A percentile compares a stretch with the other conserved stretches of the same genome.
Conservation (phyloP, 2,888 invertebrate species). For the Melieria picta region DNA sequence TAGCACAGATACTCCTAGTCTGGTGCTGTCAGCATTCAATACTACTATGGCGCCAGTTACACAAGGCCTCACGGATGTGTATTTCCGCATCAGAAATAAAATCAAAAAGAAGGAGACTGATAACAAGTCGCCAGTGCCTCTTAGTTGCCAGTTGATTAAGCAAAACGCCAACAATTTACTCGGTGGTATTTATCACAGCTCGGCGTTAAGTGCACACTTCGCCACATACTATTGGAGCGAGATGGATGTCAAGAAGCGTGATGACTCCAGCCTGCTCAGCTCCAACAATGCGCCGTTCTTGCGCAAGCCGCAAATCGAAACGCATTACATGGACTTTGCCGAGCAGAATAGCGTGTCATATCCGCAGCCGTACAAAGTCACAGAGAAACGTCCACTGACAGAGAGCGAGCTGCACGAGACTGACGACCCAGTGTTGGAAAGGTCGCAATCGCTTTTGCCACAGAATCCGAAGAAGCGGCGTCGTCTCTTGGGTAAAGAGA, state of each 20-base stretch:
- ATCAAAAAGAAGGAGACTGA: slow-evolving; percentile 49
- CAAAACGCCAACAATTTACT: slow-evolving; percentile 55
- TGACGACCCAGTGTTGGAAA: slow-evolving; percentile 18
- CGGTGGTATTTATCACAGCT: slow-evolving; percentile 60
- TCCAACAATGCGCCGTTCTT: slow-evolving; percentile 60
- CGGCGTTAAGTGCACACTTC: slow-evolving; percentile 59
- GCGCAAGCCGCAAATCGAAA: slow-evolving; percentile 51
- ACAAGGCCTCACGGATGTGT: slow-evolving; percentile 58
- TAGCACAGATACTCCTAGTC: slow-evolving; percentile 51
- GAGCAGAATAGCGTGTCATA: slow-evolving; percentile 48
- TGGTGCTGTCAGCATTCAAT: slow-evolving; percentile 61
- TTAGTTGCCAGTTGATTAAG: slow-evolving; percentile 60
- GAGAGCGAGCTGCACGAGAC: slow-evolving; percentile 35
- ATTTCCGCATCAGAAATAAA: slow-evolving; percentile 57
- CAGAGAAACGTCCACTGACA: slow-evolving; percentile 51
- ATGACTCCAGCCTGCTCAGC: slow-evolving; percentile 43
- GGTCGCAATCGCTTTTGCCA: not conserved
- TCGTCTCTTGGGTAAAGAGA: slow-evolving; percentile 41
- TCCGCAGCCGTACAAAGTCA: slow-evolving; percentile 50
- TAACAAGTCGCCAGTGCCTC: slow-evolving; percentile 51
- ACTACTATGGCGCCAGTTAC: slow-evolving; percentile 62
- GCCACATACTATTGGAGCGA: slow-evolving; percentile 55
- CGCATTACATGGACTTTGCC: slow-evolving; percentile 41
- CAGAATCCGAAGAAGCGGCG: slow-evolving; percentile 45
- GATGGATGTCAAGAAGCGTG: slow-evolving; percentile 35